These are phyloP conservation scores for Athetis lepigone DNA, from an alignment of 2,888 invertebrate species.

Conservation along the genomic window DNA sequence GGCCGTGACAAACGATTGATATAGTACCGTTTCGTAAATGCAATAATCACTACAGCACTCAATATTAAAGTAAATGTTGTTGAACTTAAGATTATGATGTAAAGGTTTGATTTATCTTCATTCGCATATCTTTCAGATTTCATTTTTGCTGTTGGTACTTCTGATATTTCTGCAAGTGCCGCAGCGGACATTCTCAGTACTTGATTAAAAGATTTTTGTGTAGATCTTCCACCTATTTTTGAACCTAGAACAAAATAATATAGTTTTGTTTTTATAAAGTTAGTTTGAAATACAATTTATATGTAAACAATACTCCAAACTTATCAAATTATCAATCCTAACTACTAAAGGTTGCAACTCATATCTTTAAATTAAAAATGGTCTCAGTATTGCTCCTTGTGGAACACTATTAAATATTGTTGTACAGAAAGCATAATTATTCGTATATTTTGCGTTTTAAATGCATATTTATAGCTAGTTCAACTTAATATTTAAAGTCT, in stretches of 20 bases:
- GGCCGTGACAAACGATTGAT: not conserved
- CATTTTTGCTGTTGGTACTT: too few species aligned
- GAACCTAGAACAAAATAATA: conserved; percentile 5
- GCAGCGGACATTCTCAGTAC: too few species aligned
- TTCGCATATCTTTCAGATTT: too few species aligned
- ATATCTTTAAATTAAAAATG: not conserved
- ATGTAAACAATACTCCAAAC: not conserved
- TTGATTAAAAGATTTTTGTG: too few species aligned
- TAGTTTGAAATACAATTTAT: too few species aligned
- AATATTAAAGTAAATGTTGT: not conserved
- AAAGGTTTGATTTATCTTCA: not conserved
- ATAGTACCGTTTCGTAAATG: not conserved
- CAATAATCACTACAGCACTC: not conserved
- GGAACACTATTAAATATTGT: conserved; percentile 8
- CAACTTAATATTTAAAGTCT: not conserved
- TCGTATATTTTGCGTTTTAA: not conserved
- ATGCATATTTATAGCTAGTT: not conserved
- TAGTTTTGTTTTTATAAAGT: too few species aligned
- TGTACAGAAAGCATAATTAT: not conserved
- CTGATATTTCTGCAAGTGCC: too few species aligned
- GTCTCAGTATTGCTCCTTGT: not conserved
- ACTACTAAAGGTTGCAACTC: not conserved
- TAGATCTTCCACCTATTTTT: not conserved
- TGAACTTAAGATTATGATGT: not conserved
- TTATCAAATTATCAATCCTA: not conserved